Conservation (phyloP, 2,888 invertebrate genomes). For the Onchidella celtica region DNA sequence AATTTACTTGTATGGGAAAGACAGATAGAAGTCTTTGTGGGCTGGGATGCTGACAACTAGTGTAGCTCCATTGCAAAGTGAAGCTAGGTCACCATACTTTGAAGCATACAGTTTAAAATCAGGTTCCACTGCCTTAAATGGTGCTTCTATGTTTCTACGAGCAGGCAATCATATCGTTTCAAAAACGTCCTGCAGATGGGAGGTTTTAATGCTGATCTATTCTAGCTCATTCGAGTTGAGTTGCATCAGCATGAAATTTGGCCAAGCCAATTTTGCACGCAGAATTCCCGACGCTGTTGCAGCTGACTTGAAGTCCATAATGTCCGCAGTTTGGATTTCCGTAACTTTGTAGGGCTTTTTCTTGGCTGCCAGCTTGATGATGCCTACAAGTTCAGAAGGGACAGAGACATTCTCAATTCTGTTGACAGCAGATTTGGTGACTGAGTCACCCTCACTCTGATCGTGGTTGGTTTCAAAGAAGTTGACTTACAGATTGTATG, state of each 20-base stretch:
- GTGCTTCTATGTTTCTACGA: not conserved
- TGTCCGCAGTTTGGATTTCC: conserved; percentile 7
- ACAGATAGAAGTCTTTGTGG: not conserved
- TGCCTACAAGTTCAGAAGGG: not conserved
- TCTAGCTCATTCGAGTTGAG: not conserved
- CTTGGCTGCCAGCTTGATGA: not conserved
- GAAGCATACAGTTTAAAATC: not conserved
- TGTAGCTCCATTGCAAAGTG: not conserved
- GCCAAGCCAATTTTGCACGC: not conserved
- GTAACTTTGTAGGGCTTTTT: conserved; percentile 7
- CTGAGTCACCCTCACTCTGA: conserved; percentile 17
- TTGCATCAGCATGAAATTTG: not conserved
- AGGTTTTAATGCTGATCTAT: conserved; percentile 8
- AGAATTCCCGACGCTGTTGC: not conserved
- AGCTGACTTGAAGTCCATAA: not conserved
- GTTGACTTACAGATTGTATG: not conserved
- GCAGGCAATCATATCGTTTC: not conserved
- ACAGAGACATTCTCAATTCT: not conserved
- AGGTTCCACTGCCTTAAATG: not conserved
- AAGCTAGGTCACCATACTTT: not conserved
- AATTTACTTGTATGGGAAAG: not conserved
- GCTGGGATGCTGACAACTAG: not conserved
- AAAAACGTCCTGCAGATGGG: not conserved
- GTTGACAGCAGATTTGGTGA: not conserved
- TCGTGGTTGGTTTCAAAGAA: conserved; percentile 34